Evolutionary conservation across 2,888 invertebrate genomes (phyloP).

Genomic region (Campoplex capitator): DNA sequence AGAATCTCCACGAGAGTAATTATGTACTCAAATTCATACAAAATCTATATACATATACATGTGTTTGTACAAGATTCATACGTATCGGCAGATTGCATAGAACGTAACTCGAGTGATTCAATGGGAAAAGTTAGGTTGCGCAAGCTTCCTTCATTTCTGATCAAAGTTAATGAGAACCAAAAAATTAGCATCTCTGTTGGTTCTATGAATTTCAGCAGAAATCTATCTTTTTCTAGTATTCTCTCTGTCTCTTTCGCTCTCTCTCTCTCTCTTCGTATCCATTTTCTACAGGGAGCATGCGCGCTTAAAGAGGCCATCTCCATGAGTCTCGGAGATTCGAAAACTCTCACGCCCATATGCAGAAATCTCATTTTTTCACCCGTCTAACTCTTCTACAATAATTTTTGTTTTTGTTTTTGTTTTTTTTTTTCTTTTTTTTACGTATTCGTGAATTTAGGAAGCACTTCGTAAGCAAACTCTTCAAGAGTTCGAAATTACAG

Average conservation of each 20-base stretch:
- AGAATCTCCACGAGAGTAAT: neutral
- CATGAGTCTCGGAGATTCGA: neutral
- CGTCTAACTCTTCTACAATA: neutral
- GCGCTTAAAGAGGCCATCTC: neutral
- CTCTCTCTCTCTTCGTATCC: neutral
- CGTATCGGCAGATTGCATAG: neutral
- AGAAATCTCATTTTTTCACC: neutral
- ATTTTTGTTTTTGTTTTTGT: too few species aligned
- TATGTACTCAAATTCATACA: neutral
- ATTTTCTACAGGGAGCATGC: neutral
- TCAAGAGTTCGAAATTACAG: neutral
- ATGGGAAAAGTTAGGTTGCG: neutral
- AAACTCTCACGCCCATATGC: conserved; percentile 2
- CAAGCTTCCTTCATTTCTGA: neutral
- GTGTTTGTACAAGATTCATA: neutral
- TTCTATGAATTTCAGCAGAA: neutral
- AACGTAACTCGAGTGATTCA: neutral
- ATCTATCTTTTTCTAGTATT: neutral
- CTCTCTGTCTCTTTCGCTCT: neutral
- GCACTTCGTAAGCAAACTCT: too few species aligned
- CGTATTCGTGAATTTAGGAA: neutral
- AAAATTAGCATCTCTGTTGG: neutral
- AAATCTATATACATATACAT: neutral
- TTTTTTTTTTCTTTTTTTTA: too few species aligned
- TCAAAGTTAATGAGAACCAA: neutral